phyloP scores from a whole-genome alignment of 2,888 invertebrate species.

The Chaitophorus viminalis region DNA sequence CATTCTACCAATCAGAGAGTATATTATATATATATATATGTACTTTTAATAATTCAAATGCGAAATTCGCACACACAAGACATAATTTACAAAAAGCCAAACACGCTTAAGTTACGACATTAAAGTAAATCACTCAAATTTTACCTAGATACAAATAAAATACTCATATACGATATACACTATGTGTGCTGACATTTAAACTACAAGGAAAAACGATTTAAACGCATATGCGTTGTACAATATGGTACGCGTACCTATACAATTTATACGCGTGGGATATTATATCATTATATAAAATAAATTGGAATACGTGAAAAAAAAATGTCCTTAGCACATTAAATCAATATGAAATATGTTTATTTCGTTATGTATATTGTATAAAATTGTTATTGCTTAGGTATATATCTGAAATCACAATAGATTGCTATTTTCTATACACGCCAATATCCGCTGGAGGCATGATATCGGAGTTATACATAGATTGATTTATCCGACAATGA shows the following conservation, averaged over 20 bases:
- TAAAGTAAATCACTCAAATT: neutral
- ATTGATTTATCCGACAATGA: conserved; percentile 51
- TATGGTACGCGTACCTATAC: neutral
- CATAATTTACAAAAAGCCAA: neutral
- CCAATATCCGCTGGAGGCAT: conserved; percentile 20
- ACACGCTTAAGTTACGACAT: neutral
- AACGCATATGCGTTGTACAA: neutral
- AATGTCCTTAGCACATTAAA: conserved; percentile 15
- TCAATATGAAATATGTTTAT: conserved; percentile 20
- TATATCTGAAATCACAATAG: conserved; percentile 25
- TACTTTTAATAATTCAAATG: no score
- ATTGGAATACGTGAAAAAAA: conserved; percentile 27
- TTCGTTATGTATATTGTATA: neutral
- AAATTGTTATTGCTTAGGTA: neutral
- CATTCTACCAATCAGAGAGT: neutral
- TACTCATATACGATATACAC: neutral
- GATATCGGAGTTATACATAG: conserved; percentile 9
- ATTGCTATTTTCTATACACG: conserved; percentile 27
- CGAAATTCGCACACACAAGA: neutral
- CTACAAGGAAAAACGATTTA: conserved; percentile 32
- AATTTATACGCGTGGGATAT: conserved; percentile 5
- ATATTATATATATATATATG: no score
- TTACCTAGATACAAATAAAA: neutral
- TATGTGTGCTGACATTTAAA: neutral
- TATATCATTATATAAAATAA: conserved; percentile 11